Evolutionary conservation across 2,888 invertebrate genomes (phyloP).

Genomic region (Hofmannophila pseudospretella): DNA sequence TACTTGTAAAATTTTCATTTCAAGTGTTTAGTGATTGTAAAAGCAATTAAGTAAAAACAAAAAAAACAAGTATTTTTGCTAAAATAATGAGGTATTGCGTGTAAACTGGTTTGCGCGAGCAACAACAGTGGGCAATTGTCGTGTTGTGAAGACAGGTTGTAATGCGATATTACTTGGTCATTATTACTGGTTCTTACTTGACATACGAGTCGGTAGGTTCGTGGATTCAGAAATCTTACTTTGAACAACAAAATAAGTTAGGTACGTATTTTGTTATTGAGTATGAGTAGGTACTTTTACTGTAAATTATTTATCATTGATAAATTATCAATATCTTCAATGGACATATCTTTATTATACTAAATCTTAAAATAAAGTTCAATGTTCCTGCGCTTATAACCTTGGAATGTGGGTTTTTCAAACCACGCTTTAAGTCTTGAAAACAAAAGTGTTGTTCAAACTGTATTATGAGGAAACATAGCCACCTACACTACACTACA

Average conservation of each 20-base stretch:
- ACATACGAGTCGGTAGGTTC: neutral
- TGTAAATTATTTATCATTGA: no score
- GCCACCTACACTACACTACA: conserved; percentile 19
- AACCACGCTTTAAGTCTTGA: neutral
- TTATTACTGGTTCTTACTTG: conserved; percentile 2
- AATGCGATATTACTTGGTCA: conserved; percentile 16
- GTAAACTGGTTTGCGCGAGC: conserved; percentile 1
- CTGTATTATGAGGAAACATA: conserved; percentile 13
- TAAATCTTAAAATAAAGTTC: no score
- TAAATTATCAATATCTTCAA: no score
- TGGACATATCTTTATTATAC: no score
- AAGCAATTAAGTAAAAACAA: no score
- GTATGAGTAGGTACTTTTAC: no score
- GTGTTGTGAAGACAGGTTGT: conserved; percentile 20
- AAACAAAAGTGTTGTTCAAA: conserved; percentile 18
- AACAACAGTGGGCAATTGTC: conserved; percentile 11
- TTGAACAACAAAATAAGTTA: no score
- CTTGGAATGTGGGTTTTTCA: neutral
- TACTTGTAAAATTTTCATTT: no score
- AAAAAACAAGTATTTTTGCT: no score
- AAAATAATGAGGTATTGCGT: neutral
- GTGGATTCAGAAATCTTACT: no score
- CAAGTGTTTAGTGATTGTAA: no score
- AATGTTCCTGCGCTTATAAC: neutral
- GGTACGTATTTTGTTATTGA: no score